Evolutionary conservation across 2,113 vertebrate species (phyloP).

Genomic region (Muntiacus reevesi): DNA sequence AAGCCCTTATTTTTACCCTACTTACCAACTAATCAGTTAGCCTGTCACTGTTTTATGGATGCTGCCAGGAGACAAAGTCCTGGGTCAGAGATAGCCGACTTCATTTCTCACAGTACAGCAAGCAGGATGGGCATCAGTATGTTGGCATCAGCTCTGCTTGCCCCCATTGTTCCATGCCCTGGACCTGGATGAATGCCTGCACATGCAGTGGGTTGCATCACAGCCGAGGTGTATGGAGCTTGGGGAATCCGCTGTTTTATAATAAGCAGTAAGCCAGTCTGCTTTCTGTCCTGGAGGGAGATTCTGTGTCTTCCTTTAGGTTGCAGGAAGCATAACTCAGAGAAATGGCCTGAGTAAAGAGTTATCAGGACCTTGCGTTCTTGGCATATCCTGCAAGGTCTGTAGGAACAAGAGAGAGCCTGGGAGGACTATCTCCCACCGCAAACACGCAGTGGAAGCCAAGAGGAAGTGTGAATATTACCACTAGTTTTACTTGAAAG

Average conservation of each 20-base stretch:
- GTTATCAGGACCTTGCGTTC: background rate
- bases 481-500: background rate
- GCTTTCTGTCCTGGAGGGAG: background rate
- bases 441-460: background rate
- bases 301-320: background rate
- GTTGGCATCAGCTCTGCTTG: background rate
- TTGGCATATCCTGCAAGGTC: background rate
- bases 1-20: background rate
- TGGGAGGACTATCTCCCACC: background rate
- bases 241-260: background rate
- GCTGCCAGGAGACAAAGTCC: background rate
- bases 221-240: background rate
- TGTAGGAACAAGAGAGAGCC: background rate
- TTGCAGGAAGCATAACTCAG: background rate
- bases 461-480: background rate
- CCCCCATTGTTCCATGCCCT: background rate
- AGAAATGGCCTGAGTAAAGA: background rate
- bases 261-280: background rate
- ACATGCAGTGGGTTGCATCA: accelerated
- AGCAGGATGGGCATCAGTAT: background rate
- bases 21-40: background rate
- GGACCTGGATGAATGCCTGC: background rate
- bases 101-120: background rate
- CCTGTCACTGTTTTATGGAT: background rate
- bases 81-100: background rate